Conservation (phyloP, 2,113 vertebrate genomes). For the Oxygymnocypris stewartii region DNA sequence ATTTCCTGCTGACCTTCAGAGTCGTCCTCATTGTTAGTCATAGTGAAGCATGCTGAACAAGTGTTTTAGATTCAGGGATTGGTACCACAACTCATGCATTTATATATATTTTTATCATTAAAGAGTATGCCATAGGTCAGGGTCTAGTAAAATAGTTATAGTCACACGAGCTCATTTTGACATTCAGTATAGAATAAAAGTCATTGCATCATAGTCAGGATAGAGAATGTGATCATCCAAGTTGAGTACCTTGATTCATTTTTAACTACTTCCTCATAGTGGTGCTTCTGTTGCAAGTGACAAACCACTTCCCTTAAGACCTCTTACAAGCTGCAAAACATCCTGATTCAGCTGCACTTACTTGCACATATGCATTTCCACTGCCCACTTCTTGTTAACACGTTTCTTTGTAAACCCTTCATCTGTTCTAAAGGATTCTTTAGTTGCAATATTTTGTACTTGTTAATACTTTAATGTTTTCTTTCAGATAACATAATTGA, state of each 20-base stretch:
- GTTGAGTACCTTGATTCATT: not conserved
- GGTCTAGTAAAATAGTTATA: not conserved
- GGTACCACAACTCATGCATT: too few species aligned
- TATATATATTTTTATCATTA: not conserved
- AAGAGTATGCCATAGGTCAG: not conserved
- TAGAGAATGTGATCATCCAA: not conserved
- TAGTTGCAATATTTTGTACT: not conserved
- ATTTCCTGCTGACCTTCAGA: slow-evolving; percentile 4
- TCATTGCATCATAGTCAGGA: not conserved
- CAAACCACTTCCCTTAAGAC: slow-evolving; percentile 29
- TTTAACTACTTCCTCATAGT: slow-evolving; percentile 1
- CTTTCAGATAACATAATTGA: not conserved
- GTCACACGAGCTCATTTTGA: not conserved
- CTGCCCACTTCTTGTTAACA: not conserved
- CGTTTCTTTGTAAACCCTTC: not conserved
- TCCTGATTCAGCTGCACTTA: not conserved
- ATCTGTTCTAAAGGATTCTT: not conserved
- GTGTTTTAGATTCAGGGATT: not conserved
- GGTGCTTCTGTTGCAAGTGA: not conserved
- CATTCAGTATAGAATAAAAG: not conserved
- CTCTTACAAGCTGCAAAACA: slow-evolving; percentile 1
- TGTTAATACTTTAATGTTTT: not conserved
- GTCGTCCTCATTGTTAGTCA: not conserved
- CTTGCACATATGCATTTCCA: not conserved
- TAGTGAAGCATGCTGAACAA: not conserved